Base-by-base conservation (phyloP, 1,140 invertebrate species). In the Xylocopa sonorina region DNA sequence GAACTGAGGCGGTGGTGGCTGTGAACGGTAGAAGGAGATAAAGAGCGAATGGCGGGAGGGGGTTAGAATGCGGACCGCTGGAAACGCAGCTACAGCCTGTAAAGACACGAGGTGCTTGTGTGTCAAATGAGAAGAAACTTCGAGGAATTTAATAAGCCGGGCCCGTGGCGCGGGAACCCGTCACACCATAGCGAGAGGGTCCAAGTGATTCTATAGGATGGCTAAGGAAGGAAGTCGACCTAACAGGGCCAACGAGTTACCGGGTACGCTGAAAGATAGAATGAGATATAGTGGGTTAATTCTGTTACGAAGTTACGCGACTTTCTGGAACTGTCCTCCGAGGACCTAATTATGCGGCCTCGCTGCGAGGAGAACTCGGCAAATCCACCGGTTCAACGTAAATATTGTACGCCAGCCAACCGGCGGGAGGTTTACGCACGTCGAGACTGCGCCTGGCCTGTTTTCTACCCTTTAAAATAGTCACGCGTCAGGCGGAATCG, bases 101-200 rank as follows among this genome's bases (percentile, higher is more conserved):
- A 83, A 75, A 75, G 51, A 78, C 71, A 63, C 48, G 34, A 69
- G 29, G 63, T 41, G 69, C 60, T 57, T 62, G 27, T 34, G 80
- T 55, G 53, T 66, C 72, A 73, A 86, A 80, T 77, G 51, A 83
- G 75, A 68, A 81, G 78, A 88, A 87, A 85, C 82, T 88, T 81
- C 60, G 53, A 83, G 85, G 82, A 89, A 89, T 89, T 89, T 89
- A 88, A 87, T 89, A 88, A 87, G 78, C 83, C 78, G 67, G 72
- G 71, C 71, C 60, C 24, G n/a, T n/a, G 63, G 62, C 16, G 68
- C 38, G 51, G 57, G 60, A 50, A 63, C 60, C n/a, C n/a, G 53
- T 38, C 32, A 38, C 57, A n/a, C 9, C 41, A 12, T 21, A n/a
- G 12, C 48, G n/a, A n/a, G 10, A 68, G 12, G 18, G 63, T n/a